Base-by-base conservation (phyloP, 1,140 invertebrate genomes). In the Drosophila biarmipes region DNA sequence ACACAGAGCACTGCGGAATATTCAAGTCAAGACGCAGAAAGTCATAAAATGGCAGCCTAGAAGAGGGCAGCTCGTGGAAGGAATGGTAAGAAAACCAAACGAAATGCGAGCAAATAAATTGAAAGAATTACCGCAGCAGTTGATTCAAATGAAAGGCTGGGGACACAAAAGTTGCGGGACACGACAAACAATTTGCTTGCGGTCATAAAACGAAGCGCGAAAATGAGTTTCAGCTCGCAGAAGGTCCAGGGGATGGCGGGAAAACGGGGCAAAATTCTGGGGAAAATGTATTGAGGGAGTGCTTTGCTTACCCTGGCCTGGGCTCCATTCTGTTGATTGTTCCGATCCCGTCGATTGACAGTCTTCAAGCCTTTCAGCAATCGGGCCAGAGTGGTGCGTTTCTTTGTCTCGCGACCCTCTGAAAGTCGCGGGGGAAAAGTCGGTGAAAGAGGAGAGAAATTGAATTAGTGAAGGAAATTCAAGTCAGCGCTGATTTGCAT, bases 311-410 rank as follows among this genome's bases (percentile, higher is more conserved):
- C 91, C 81, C 91, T 90, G 31, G 90, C 89, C 76, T 92, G 91
- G 42, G 91, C 82, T 58, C 78, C 82, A 79, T 91, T 80, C 49
- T 91, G 87, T 80, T 92, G 90, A 84, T 91, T 86, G 80, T 81
- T 92, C 67, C 91, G 89, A 91, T 92, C 91, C 75, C 91, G 76
- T 73, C 91, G 91, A 92, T 92, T 92, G 73, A 92, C 91, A 79
- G 91, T 92, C 77, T 92, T 92, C 59, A 92, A 86, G 69, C 91
- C 91, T 79, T 92, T 92, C 73, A 92, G 69, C 59, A 92, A 72
- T 48, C 91, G 84, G 57, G 91, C 91, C 80, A 92, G 59, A 48
- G 91, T 92, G 68, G 91, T 92, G 64, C 91, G 90, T 64, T 92
- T 92, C 69, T 92, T 92, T 56, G 91, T 92, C 73, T 92, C 91